A percentile compares a stretch with the other conserved stretches of the same genome.
Conservation (phyloP, 2,888 invertebrate genomes). For the Stenodema calcarata region DNA sequence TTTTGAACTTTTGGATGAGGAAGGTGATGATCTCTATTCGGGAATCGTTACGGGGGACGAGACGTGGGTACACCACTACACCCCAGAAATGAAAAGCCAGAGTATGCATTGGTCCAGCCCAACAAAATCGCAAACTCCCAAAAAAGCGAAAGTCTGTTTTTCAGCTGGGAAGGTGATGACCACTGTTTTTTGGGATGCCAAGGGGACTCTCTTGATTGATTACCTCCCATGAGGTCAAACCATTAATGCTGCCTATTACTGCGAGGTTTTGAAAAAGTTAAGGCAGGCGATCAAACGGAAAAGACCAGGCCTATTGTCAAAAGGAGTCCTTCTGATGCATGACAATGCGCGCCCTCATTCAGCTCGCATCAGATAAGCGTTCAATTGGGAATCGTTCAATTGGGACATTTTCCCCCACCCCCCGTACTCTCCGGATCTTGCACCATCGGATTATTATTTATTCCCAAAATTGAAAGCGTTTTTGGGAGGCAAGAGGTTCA, state of each 20-base stretch:
- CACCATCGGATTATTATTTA: no score
- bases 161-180: not conserved
- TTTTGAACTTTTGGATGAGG: no score
- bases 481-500: no score
- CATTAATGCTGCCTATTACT: no score
- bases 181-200: no score
- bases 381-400: not conserved
- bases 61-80: not conserved
- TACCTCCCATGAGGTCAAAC: not conserved
- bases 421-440: no score
- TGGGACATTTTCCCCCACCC: not conserved
- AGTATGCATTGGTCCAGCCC: no score
- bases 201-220: not conserved
- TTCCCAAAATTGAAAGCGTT: no score
- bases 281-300: not conserved
- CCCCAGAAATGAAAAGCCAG: constrained; percentile 7
- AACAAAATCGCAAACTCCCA: not conserved
- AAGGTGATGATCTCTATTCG: no score
- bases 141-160: not conserved
- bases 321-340: not conserved
- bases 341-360: constrained; percentile 3
- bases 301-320: not conserved
- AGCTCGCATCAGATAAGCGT: not conserved
- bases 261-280: not conserved
- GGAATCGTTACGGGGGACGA: no score